These are phyloP conservation scores for Drosophila trapezifrons DNA, from an alignment of 1,140 invertebrate genomes.

Conservation along the genomic window DNA sequence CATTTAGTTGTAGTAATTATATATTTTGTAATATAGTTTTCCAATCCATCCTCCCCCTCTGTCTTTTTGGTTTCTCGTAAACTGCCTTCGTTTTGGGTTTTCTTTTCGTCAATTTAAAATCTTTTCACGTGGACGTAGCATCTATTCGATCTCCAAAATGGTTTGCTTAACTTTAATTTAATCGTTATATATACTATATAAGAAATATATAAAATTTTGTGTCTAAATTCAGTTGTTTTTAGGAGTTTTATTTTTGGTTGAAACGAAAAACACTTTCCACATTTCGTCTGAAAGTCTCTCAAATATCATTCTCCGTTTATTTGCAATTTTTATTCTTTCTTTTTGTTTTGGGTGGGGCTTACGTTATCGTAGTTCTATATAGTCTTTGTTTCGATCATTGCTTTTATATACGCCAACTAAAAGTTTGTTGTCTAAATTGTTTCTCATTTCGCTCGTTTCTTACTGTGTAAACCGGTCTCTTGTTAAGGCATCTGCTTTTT, in stretches of 20 bases:
- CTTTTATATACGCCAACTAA: slow-evolving; percentile 57
- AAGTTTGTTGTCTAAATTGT: slow-evolving; percentile 67
- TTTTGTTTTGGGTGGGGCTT: slow-evolving; percentile 74
- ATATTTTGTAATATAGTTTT: slow-evolving; percentile 47
- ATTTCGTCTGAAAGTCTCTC: slow-evolving; percentile 24
- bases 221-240: slow-evolving; percentile 83
- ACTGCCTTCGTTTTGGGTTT: slow-evolving; percentile 41
- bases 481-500: slow-evolving; percentile 83
- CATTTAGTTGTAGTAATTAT: slow-evolving; percentile 74
- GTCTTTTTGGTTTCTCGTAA: slow-evolving; percentile 41
- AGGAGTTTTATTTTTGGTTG: slow-evolving; percentile 63
- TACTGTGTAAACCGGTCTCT: slow-evolving; percentile 78
- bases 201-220: slow-evolving; percentile 81
- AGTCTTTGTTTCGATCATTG: slow-evolving; percentile 57
- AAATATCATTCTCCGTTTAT: slow-evolving; percentile 34
- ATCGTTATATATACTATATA: slow-evolving; percentile 52
- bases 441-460: slow-evolving; percentile 46
- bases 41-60: slow-evolving; percentile 4
- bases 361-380: slow-evolving; percentile 66
- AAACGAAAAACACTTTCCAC: slow-evolving; percentile 55
- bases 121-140: slow-evolving; percentile 62
- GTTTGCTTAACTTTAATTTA: slow-evolving; percentile 66
- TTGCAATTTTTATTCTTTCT: slow-evolving; percentile 26
- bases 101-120: slow-evolving; percentile 65
- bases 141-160: slow-evolving; percentile 55